These are phyloP conservation scores for Epinephelus coioides DNA, from an alignment of 2,797 vertebrate genomes.

Conservation along the genomic window DNA sequence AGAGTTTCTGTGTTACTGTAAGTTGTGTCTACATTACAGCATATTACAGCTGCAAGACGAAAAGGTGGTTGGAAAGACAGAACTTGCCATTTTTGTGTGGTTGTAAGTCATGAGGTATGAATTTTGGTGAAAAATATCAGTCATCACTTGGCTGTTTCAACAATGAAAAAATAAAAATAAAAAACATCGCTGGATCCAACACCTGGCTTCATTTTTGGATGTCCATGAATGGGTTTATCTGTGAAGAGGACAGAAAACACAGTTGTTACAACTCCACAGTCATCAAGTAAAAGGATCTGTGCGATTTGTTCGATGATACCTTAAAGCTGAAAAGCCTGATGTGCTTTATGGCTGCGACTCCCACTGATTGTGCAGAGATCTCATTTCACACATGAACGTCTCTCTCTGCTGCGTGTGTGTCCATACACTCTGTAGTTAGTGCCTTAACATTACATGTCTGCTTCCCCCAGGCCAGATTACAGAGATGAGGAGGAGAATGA, in stretches of 20 bases:
- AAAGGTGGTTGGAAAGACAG: neutral
- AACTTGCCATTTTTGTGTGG: neutral
- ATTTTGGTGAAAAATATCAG: neutral
- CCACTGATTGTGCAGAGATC: slow-evolving; percentile 80
- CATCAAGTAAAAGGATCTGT: slow-evolving; percentile 63
- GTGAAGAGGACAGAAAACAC: slow-evolving; percentile 47
- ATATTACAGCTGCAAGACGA: neutral
- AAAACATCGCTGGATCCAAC: neutral
- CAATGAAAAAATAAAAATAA: neutral
- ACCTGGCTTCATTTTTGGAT: slow-evolving; percentile 13
- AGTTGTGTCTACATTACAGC: neutral
- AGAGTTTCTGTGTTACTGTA: neutral
- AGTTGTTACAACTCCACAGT: slow-evolving; percentile 60
- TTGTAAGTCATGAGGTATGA: neutral
- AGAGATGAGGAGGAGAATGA: slow-evolving; percentile 31
- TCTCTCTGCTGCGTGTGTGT: slow-evolving; percentile 64
- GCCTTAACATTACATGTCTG: slow-evolving; percentile 79
- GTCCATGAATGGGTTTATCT: slow-evolving; percentile 52
- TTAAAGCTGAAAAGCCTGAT: slow-evolving; percentile 73
- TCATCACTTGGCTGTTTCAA: neutral
- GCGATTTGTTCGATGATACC: slow-evolving; percentile 72
- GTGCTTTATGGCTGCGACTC: slow-evolving; percentile 78
- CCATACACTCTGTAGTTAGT: slow-evolving; percentile 75
- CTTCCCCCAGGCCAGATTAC: slow-evolving; percentile 77
- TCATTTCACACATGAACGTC: slow-evolving; percentile 87